phyloP scores from a whole-genome alignment of 2,113 vertebrate genomes.

The Acanthisitta chloris region DNA sequence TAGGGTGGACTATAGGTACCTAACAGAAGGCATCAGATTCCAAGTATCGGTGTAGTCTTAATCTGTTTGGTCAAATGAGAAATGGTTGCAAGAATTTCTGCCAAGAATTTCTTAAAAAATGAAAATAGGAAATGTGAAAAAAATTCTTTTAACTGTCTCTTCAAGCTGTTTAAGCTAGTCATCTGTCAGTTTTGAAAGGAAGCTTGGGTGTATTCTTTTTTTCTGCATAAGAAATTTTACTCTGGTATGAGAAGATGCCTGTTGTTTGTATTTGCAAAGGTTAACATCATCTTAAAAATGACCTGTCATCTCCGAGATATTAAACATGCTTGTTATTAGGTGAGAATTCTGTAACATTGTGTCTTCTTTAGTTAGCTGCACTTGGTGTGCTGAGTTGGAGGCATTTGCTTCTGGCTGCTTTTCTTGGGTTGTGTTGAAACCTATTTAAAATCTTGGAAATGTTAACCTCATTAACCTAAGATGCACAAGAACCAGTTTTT shows the following conservation, averaged over 20 bases:
- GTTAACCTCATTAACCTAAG: background rate
- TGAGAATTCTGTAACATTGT: background rate
- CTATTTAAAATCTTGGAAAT: background rate
- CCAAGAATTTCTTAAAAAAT: conserved; percentile 5
- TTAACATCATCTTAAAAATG: background rate
- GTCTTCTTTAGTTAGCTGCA: background rate
- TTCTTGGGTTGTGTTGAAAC: background rate
- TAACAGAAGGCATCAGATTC: background rate
- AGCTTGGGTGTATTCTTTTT: background rate
- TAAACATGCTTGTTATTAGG: background rate
- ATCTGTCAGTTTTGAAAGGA: conserved; percentile 8
- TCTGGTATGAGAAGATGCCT: background rate
- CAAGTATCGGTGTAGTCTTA: background rate
- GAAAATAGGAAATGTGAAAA: conserved; percentile 11
- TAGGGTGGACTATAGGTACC: background rate
- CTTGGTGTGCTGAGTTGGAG: background rate
- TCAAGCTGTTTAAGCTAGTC: background rate
- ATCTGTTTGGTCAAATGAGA: background rate
- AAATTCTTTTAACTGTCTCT: background rate
- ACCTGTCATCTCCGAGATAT: background rate
- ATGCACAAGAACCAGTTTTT: background rate
- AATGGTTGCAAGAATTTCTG: background rate
- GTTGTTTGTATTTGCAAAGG: background rate
- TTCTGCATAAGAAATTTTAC: background rate
- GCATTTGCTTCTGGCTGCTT: background rate